Percentiles rank a stretch among this genome's conserved stretches.
Evolutionary conservation across 2,888 invertebrate species (phyloP).

Genomic region (Cremastinae sp.): DNA sequence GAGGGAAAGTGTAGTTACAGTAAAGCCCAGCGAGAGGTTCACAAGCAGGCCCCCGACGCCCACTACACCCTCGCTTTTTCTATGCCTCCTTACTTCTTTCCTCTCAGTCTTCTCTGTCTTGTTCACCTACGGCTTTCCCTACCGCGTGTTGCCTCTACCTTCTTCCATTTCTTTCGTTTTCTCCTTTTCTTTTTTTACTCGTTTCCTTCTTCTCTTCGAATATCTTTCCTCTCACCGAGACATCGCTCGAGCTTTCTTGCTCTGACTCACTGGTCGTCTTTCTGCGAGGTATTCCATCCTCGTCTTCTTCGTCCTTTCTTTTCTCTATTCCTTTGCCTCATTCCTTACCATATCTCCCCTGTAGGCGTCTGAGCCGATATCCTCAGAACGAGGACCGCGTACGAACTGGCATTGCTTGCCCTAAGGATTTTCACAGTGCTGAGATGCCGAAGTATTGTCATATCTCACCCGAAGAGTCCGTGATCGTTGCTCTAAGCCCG

Average conservation of each 20-base stretch:
- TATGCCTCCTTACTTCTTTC: conserved; percentile 28
- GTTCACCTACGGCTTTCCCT: conserved; percentile 49
- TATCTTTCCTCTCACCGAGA: conserved; percentile 50
- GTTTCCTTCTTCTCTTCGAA: conserved; percentile 40
- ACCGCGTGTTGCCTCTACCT: conserved; percentile 31
- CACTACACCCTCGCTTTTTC: conserved; percentile 47
- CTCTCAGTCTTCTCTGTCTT: conserved; percentile 61
- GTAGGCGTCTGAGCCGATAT: conserved; percentile 53
- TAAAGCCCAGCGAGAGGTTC: conserved; percentile 49
- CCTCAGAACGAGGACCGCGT: conserved; percentile 56
- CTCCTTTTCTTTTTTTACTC: conserved; percentile 37
- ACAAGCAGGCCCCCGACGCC: conserved; percentile 47
- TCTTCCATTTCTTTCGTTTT: conserved; percentile 11
- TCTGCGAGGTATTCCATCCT: conserved; percentile 23
- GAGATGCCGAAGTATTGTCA: conserved; percentile 73
- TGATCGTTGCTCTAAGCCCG: conserved; percentile 34
- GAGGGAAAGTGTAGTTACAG: conserved; percentile 45
- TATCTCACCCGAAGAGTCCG: conserved; percentile 49
- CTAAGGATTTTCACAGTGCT: conserved; percentile 53
- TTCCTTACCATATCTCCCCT: conserved; percentile 50
- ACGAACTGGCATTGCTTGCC: conserved; percentile 57
- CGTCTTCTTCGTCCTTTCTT: background rate
- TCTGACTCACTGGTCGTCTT: conserved; percentile 40
- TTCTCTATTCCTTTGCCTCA: conserved; percentile 10
- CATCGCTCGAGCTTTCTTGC: conserved; percentile 39